Conservation (phyloP, 2,113 vertebrate genomes). For the Hemicordylus capensis region DNA sequence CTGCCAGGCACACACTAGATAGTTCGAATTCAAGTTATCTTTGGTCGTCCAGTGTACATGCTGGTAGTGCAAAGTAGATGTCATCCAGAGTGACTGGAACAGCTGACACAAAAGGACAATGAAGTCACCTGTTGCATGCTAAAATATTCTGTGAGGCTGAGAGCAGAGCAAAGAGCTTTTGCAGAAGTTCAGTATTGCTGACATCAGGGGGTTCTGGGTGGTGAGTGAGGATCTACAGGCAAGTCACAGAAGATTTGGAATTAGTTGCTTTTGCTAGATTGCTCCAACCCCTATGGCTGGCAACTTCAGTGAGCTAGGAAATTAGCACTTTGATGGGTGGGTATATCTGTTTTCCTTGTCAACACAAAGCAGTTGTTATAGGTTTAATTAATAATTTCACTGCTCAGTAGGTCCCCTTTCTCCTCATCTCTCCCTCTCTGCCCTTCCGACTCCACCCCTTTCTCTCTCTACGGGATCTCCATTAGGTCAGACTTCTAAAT, state of each 20-base stretch:
- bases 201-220: not conserved
- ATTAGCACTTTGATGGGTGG: not conserved
- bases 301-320: not conserved
- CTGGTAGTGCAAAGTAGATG: not conserved
- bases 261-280: no score
- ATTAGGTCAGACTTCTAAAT: no score
- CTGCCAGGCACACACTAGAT: not conserved
- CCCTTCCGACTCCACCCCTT: no score
- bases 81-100: not conserved
- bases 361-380: no score
- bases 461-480: no score
- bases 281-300: not conserved
- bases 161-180: not conserved
- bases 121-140: accelerated
- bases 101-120: accelerated
- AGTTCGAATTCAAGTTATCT: conserved; percentile 9
- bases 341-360: no score
- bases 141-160: conserved; percentile 15
- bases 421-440: no score
- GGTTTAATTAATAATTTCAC: no score
- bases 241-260: not conserved
- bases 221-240: not conserved
- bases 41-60: not conserved
- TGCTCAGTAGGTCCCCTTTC: no score
- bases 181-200: not conserved